Evolutionary conservation across 2,113 vertebrate species (phyloP).

Genomic region (Esox niger): DNA sequence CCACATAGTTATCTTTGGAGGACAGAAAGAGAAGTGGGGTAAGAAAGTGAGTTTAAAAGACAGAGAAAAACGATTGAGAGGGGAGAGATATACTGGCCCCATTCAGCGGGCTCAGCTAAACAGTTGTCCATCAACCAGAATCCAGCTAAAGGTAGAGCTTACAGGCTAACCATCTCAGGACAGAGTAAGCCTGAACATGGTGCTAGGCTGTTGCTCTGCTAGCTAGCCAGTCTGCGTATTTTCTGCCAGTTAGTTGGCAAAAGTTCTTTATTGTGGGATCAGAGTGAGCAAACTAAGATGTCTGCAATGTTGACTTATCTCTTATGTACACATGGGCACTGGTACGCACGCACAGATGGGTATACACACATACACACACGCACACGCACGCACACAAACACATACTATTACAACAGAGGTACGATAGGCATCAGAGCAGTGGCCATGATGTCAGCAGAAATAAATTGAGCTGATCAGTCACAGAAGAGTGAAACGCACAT

Average conservation of each 20-base stretch:
- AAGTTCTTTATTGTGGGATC: background rate
- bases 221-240: background rate
- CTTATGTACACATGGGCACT: background rate
- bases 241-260: background rate
- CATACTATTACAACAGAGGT: background rate
- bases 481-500: too few species aligned
- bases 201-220: background rate
- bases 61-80: background rate
- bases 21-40: background rate
- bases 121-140: background rate
- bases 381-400: slow-evolving; percentile 11
- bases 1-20: slow-evolving; percentile 42
- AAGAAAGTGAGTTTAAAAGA: too few species aligned
- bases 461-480: background rate
- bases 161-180: background rate
- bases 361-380: background rate
- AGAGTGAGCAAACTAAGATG: slow-evolving; percentile 5
- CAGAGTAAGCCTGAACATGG: background rate
- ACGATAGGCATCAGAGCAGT: background rate
- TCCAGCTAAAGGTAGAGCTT: background rate
- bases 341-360: background rate
- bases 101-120: slow-evolving; percentile 33
- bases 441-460: background rate
- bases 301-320: slow-evolving; percentile 15
- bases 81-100: slow-evolving; percentile 14